A percentile compares a stretch with the other conserved stretches of the same genome.
Evolutionary conservation across 2,113 vertebrate genomes (phyloP).

Genomic region (Callospermophilus lateralis): DNA sequence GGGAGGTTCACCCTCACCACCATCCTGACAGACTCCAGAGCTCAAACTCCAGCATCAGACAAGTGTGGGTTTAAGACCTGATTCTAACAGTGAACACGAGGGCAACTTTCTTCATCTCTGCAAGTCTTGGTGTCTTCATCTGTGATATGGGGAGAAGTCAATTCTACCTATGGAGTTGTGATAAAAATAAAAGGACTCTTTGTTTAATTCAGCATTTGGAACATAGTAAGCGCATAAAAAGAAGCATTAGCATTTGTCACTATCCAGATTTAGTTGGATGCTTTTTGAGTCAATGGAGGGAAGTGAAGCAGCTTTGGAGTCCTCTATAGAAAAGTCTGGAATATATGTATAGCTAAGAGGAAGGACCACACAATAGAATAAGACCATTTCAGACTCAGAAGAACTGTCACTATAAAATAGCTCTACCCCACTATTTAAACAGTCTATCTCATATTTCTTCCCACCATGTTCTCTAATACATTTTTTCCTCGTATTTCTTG

Average conservation of each 20-base stretch:
- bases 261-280: background rate
- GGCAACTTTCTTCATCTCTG: background rate
- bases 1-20: accelerated
- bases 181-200: background rate
- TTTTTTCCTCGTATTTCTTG: background rate
- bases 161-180: background rate
- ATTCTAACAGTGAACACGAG: background rate
- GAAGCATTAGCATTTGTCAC: background rate
- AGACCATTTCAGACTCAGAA: background rate
- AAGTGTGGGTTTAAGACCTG: background rate
- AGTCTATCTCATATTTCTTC: background rate
- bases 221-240: background rate
- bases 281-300: background rate
- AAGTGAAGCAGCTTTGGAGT: background rate
- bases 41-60: background rate
- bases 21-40: background rate
- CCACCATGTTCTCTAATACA: no score
- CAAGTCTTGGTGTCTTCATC: background rate
- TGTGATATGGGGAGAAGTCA: background rate
- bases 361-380: background rate
- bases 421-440: background rate
- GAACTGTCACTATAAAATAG: background rate
- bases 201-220: background rate
- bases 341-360: background rate
- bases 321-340: background rate